A percentile compares a stretch with the other conserved stretches of the same genome.
These are phyloP conservation scores for Mechanitis messenoides DNA, from an alignment of 2,888 invertebrate species.

Conservation along the genomic window DNA sequence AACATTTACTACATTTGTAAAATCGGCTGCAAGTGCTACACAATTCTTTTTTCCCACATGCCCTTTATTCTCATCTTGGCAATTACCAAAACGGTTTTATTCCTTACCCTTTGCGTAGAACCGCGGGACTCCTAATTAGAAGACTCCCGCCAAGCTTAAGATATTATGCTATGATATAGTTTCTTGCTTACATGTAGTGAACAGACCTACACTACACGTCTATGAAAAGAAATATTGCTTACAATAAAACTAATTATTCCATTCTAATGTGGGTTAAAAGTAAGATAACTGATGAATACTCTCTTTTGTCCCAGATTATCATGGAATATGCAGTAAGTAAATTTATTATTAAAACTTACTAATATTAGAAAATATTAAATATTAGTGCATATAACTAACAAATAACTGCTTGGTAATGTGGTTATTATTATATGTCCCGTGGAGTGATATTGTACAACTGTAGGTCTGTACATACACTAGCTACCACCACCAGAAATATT, in stretches of 20 bases:
- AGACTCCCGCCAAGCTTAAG: conserved; percentile 50
- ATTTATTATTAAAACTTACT: conserved; percentile 27
- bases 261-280: conserved; percentile 19
- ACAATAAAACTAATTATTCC: conserved; percentile 3
- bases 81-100: conserved; percentile 66
- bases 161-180: no score
- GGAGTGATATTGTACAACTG: no score
- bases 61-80: conserved; percentile 73
- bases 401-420: neutral
- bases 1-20: no score
- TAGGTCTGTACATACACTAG: no score
- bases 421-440: no score
- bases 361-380: conserved; percentile 10
- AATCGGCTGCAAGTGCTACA: conserved; percentile 38
- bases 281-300: conserved; percentile 26
- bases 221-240: conserved; percentile 1
- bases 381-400: neutral
- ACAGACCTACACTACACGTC: no score
- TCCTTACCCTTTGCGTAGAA: conserved; percentile 56
- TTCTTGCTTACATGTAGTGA: no score
- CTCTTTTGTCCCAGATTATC: conserved; percentile 33
- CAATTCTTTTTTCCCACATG: conserved; percentile 65
- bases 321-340: conserved; percentile 33
- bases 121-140: conserved; percentile 72
- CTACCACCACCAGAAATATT: no score